A percentile compares a stretch with the other conserved stretches of the same genome.
Conservation (phyloP, 2,888 invertebrate genomes). For the Papilio protenor region DNA sequence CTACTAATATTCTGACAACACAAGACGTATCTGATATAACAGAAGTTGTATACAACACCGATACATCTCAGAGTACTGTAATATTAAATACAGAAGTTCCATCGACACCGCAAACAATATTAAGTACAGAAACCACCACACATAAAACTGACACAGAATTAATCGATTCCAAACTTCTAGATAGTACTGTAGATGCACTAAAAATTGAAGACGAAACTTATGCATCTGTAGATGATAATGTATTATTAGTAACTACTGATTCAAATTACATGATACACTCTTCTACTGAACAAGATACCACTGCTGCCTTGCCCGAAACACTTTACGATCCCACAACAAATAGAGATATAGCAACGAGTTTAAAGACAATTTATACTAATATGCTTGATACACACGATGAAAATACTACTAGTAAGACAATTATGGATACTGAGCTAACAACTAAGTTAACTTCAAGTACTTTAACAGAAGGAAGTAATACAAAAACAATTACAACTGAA, state of each 20-base stretch:
- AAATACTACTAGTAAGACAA: background rate
- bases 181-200: background rate
- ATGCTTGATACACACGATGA: background rate
- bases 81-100: slow-evolving; percentile 5
- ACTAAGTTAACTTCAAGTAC: background rate
- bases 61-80: background rate
- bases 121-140: slow-evolving; percentile 9
- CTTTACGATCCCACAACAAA: background rate
- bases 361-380: background rate
- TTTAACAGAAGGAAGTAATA: background rate
- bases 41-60: background rate
- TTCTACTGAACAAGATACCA: background rate
- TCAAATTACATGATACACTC: background rate
- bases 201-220: background rate
- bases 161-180: background rate
- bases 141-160: slow-evolving; percentile 8
- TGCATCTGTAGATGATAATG: no score
- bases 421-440: background rate
- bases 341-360: background rate
- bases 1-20: slow-evolving; percentile 14
- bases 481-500: background rate
- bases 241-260: background rate
- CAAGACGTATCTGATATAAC: background rate
- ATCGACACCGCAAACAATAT: background rate
- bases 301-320: slow-evolving; percentile 11